These are phyloP conservation scores for Aldabrachelys gigantea DNA, from an alignment of 2,113 vertebrate species.

Conservation along the genomic window DNA sequence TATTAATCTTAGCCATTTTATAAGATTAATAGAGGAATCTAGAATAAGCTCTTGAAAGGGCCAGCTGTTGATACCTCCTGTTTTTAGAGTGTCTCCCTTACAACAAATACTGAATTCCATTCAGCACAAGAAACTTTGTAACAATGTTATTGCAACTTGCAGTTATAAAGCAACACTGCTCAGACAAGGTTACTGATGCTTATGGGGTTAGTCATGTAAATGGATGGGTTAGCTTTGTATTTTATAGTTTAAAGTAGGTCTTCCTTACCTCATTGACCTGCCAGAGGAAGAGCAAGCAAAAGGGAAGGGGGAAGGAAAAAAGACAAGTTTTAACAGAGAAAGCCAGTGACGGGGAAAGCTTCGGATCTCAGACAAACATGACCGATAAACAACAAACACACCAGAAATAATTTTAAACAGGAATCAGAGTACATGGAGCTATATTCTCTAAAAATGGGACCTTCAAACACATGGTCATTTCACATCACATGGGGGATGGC, in stretches of 20 bases:
- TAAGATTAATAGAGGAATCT: conserved; percentile 68
- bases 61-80: conserved; percentile 51
- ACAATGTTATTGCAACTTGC: conserved; percentile 12
- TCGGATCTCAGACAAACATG: conserved; percentile 69
- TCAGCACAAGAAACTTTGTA: conserved; percentile 49
- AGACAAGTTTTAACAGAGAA: conserved; percentile 86
- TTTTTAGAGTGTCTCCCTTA: not conserved
- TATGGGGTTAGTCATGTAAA: conserved; percentile 76
- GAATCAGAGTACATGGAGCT: not conserved
- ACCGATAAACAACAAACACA: conserved; percentile 54
- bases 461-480: not conserved
- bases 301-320: conserved; percentile 80
- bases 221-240: conserved; percentile 81
- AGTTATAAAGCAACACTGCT: conserved; percentile 51
- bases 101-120: conserved; percentile 53
- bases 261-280: conserved; percentile 99
- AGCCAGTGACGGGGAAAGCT: conserved; percentile 76
- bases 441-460: not conserved
- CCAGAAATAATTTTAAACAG: not conserved
- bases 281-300: conserved; percentile 89
- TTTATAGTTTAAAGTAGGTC: conserved; percentile 72
- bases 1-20: conserved; percentile 34
- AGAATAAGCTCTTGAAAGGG: conserved; percentile 42
- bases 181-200: conserved; percentile 68
- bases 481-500: not conserved